Percentiles rank a stretch among this genome's conserved stretches.
Evolutionary conservation across 2,797 vertebrate species (phyloP).

Genomic region (Atherinosoma microstoma): DNA sequence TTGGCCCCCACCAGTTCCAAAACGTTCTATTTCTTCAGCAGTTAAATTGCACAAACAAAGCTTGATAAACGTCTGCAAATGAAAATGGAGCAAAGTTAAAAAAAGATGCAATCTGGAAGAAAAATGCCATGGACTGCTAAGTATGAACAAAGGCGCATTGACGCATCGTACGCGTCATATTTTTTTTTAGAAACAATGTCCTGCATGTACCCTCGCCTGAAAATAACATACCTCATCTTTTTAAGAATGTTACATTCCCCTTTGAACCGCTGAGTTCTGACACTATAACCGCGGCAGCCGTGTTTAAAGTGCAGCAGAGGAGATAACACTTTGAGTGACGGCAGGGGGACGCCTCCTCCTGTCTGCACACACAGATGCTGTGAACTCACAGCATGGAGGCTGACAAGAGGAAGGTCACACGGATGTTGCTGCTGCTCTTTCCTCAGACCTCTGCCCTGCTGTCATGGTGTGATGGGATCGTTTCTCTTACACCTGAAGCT

Average conservation of each 20-base stretch:
- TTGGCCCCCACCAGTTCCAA: background rate
- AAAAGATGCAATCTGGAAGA: background rate
- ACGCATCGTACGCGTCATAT: background rate
- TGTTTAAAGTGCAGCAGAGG: constrained; percentile 2
- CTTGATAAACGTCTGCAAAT: too few species aligned
- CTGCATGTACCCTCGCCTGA: constrained; percentile 9
- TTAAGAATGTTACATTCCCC: constrained; percentile 18
- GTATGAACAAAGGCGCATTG: background rate
- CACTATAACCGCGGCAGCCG: background rate
- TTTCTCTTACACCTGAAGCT: constrained; percentile 21
- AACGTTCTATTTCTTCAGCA: background rate
- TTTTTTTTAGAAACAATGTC: background rate
- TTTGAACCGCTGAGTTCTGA: background rate
- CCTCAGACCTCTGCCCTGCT: constrained; percentile 28
- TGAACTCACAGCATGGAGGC: constrained; percentile 42
- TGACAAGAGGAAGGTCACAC: constrained; percentile 58
- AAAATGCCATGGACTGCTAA: background rate
- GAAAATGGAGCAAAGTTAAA: background rate
- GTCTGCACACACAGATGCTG: constrained; percentile 14
- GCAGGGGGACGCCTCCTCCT: background rate
- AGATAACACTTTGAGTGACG: constrained; percentile 27
- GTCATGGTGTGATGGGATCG: constrained; percentile 15
- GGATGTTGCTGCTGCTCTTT: constrained; percentile 25
- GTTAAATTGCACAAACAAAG: too few species aligned
- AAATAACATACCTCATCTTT: constrained; percentile 30